These are phyloP conservation scores for Ophioderma brevispina DNA, from an alignment of 35 echinoderm and acorn worm genomes.

Conservation along the genomic window DNA sequence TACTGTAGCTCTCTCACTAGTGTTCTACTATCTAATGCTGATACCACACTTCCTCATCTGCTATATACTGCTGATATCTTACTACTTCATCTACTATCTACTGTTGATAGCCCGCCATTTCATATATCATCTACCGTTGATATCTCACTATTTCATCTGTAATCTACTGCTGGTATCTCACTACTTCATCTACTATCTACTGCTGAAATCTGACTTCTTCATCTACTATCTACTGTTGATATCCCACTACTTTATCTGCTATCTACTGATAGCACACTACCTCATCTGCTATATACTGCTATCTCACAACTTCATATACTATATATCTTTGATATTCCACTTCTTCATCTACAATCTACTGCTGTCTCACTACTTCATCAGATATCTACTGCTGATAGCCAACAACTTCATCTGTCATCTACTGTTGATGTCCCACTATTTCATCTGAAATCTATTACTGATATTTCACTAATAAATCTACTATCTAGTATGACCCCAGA, in stretches of 20 bases:
- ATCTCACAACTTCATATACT: background rate
- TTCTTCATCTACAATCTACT: background rate
- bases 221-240: background rate
- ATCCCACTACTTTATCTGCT: background rate
- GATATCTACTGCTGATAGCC: background rate
- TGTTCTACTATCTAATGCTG: background rate
- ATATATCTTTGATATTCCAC: background rate
- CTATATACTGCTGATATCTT: too few species aligned
- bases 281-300: background rate
- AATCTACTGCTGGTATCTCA: background rate
- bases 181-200: background rate
- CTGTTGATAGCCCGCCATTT: background rate
- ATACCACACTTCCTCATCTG: background rate
- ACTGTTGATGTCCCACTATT: background rate
- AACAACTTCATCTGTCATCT: background rate
- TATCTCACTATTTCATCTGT: background rate
- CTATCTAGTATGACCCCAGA: too few species aligned
- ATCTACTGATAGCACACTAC: conserved; percentile 8
- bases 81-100: background rate
- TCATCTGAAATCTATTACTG: background rate
- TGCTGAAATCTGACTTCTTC: background rate
- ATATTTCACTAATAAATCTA: background rate
- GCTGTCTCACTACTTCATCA: background rate
- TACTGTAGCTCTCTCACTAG: background rate
- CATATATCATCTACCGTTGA: background rate